Conservation (phyloP, 2,113 vertebrate species). For the Merops nubicus region DNA sequence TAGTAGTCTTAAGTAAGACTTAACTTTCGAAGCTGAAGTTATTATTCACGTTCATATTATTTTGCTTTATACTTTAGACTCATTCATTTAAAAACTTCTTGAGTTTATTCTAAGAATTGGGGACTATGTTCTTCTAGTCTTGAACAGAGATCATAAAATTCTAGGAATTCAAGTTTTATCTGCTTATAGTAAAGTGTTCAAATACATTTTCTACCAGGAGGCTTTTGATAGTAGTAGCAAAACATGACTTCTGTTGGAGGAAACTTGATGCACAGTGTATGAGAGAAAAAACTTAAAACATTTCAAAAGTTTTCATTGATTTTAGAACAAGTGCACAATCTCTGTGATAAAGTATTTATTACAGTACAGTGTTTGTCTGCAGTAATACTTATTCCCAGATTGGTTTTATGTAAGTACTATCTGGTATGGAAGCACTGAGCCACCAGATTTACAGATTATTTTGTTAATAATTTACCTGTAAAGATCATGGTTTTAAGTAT, state of each 20-base stretch:
- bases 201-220: slow-evolving; percentile 31
- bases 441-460: slow-evolving; percentile 47
- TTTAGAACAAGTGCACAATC: slow-evolving; percentile 44
- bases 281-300: slow-evolving; percentile 56
- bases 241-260: slow-evolving; percentile 44
- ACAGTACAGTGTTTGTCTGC: background rate
- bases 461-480: slow-evolving; percentile 48
- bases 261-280: slow-evolving; percentile 48
- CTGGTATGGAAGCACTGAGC: slow-evolving; percentile 35
- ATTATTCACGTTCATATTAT: background rate
- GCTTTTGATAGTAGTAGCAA: slow-evolving; percentile 33
- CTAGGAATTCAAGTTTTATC: slow-evolving; percentile 37
- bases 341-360: background rate
- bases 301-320: slow-evolving; percentile 61
- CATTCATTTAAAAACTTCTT: background rate
- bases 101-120: background rate
- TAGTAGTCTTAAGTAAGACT: background rate
- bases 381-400: background rate
- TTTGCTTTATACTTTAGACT: background rate
- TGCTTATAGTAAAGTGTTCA: slow-evolving; percentile 16
- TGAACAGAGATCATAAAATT: background rate
- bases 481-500: slow-evolving; percentile 48
- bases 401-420: background rate
- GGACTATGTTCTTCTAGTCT: background rate
- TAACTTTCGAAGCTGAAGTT: background rate